Evolutionary conservation across 2,888 invertebrate species (phyloP).

Genomic region (Hylaea fasciaria): DNA sequence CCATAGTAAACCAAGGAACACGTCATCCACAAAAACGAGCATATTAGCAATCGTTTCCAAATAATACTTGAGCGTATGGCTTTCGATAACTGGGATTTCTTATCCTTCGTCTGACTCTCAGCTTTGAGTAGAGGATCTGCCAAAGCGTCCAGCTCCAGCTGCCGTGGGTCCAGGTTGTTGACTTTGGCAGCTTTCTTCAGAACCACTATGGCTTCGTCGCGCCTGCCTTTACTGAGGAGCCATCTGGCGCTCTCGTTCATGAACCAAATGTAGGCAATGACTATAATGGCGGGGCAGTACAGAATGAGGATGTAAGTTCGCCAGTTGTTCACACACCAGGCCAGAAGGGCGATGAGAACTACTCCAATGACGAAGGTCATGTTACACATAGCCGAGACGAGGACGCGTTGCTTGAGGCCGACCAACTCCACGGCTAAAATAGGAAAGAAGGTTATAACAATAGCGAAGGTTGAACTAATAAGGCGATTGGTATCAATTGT

Average conservation of each 20-base stretch:
- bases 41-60: slow-evolving; percentile 85
- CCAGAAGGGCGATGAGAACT: slow-evolving; percentile 88
- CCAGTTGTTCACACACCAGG: slow-evolving; percentile 91
- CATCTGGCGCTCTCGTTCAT: slow-evolving; percentile 92
- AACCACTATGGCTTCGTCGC: slow-evolving; percentile 87
- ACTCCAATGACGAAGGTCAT: slow-evolving; percentile 91
- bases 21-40: slow-evolving; percentile 91
- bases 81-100: slow-evolving; percentile 74
- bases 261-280: slow-evolving; percentile 89
- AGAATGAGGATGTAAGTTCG: slow-evolving; percentile 87
- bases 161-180: slow-evolving; percentile 83
- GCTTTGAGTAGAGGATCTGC: slow-evolving; percentile 70
- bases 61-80: slow-evolving; percentile 84
- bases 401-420: slow-evolving; percentile 89
- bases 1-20: slow-evolving; percentile 93
- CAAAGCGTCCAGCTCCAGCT: slow-evolving; percentile 75
- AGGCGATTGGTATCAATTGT: slow-evolving; percentile 5
- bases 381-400: slow-evolving; percentile 90
- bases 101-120: slow-evolving; percentile 64
- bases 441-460: slow-evolving; percentile 35
- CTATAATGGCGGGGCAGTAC: slow-evolving; percentile 88
- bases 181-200: slow-evolving; percentile 87
- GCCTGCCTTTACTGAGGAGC: slow-evolving; percentile 89
- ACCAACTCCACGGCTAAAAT: slow-evolving; percentile 90
- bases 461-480: slow-evolving; percentile 23